These are phyloP conservation scores for Cyclophora punctaria DNA, from an alignment of 2,888 invertebrate species.

Conservation along the genomic window DNA sequence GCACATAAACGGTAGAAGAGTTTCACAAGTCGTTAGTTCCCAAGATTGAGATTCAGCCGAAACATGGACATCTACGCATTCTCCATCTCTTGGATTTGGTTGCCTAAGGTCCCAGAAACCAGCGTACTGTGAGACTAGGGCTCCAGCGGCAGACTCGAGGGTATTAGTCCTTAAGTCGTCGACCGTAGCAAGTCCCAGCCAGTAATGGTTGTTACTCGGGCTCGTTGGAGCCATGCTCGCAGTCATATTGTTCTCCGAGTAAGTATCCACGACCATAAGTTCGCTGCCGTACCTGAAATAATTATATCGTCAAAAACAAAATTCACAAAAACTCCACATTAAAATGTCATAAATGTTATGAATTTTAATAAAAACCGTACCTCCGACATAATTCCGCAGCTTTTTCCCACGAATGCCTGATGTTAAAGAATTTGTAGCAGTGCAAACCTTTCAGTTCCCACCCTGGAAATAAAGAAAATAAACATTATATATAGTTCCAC, in stretches of 20 bases:
- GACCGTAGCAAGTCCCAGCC: conserved; percentile 92
- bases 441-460: conserved; percentile 94
- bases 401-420: conserved; percentile 96
- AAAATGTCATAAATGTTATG: background rate
- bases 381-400: conserved; percentile 95
- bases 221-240: conserved; percentile 83
- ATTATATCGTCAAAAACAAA: conserved; percentile 50
- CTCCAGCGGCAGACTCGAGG: conserved; percentile 93
- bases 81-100: conserved; percentile 90
- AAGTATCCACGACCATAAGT: conserved; percentile 92
- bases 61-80: conserved; percentile 89
- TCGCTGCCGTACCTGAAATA: conserved; percentile 93
- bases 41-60: conserved; percentile 88
- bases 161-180: conserved; percentile 95
- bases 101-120: conserved; percentile 95
- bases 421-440: conserved; percentile 97
- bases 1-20: conserved; percentile 95
- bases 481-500: background rate
- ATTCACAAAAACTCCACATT: conserved; percentile 29
- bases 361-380: conserved; percentile 68
- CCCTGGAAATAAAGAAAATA: conserved; percentile 78
- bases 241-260: conserved; percentile 93
- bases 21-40: conserved; percentile 96
- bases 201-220: conserved; percentile 85
- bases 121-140: conserved; percentile 92